A percentile compares a stretch with the other conserved stretches of the same genome.
phyloP scores from a whole-genome alignment of 2,113 vertebrate species.

The Chrysemys picta region DNA sequence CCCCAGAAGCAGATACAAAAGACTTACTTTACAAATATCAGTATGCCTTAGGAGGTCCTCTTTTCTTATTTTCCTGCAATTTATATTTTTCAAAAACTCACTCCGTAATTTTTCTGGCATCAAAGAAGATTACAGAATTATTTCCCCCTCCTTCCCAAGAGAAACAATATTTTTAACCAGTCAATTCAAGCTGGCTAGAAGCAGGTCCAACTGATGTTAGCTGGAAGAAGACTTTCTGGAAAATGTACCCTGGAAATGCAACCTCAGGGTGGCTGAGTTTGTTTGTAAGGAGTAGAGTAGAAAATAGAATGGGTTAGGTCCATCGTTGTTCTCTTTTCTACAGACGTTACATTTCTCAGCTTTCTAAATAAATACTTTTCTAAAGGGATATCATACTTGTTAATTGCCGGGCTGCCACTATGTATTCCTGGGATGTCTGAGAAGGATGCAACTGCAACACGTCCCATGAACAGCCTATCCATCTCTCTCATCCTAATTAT shows the following conservation, averaged over 20 bases:
- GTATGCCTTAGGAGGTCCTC: constrained; percentile 26
- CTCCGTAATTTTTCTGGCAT: constrained; percentile 44
- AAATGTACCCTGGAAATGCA: constrained; percentile 47
- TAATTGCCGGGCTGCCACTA: constrained; percentile 1
- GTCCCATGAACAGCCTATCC: not conserved
- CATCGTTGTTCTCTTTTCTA: constrained; percentile 35
- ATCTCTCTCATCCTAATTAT: not conserved
- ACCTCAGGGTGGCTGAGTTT: constrained; percentile 53
- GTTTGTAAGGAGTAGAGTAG: constrained; percentile 26
- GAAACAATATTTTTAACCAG: constrained; percentile 67
- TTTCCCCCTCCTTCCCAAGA: constrained; percentile 58
- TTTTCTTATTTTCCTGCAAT: not conserved
- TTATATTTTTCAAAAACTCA: constrained; percentile 25
- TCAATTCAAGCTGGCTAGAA: constrained; percentile 35
- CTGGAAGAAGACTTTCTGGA: constrained; percentile 55
- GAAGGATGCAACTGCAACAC: constrained; percentile 17
- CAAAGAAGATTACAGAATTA: constrained; percentile 39
- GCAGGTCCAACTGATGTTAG: constrained; percentile 56
- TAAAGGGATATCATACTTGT: not conserved
- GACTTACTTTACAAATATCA: not conserved
- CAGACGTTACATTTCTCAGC: not conserved
- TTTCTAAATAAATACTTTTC: not conserved
- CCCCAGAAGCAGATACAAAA: constrained; percentile 18
- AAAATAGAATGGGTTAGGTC: constrained; percentile 29
- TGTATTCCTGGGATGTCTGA: constrained; percentile 48